Evolutionary conservation across 2,113 vertebrate species (phyloP), one percentile per base, ranked within the genome.

Genomic region (Passer domesticus): DNA sequence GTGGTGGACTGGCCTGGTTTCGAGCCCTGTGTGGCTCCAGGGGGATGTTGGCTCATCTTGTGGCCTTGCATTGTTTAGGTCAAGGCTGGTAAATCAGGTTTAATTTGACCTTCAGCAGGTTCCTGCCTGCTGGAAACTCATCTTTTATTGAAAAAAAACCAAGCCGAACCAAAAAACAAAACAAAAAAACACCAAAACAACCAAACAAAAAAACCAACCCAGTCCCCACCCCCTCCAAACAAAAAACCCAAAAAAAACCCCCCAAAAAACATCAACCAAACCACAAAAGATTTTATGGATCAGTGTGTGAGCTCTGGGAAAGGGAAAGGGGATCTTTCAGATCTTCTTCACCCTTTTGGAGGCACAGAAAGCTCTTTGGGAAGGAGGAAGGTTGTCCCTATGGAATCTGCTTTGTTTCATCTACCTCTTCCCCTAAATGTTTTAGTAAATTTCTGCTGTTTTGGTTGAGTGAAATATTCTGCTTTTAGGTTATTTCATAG

Each of bases 391-490:
- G 10, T 4, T 72, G 18, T 75, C 19, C 31, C 7, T 1, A 3
- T n/a, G 68, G 25, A 55, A 2, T 25, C 18, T 6, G 7, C 35
- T 77, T 83, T 69, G 41, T 86, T 87, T 52, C 11, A n/a, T 17
- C 33, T 5, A 0, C 25, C 43, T 67, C 8, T 53, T 10, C 13
- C 8, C 4, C 16, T 68, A 24, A 0, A 4, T 13, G 10, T 76
- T 95, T 41, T 22, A 47, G 44, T 10, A 68, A 68, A 59, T 39
- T n/a, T 19, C 25, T 49, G 2, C 20, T 68, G 0, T 30, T 70
- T 84, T 30, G 28, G n/a, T 21, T n/a, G 33, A n/a, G 33, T 12
- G 52, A 11, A 91, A 75, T 22, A 43, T 30, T 63, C 25, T 4
- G 19, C 20, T 78, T 82, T 59, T 24, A 2, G 0, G 5, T 20